A percentile compares a stretch with the other conserved stretches of the same genome.
These are phyloP conservation scores for Pteropus alecto DNA, from an alignment of 2,113 vertebrate species.

Conservation along the genomic window DNA sequence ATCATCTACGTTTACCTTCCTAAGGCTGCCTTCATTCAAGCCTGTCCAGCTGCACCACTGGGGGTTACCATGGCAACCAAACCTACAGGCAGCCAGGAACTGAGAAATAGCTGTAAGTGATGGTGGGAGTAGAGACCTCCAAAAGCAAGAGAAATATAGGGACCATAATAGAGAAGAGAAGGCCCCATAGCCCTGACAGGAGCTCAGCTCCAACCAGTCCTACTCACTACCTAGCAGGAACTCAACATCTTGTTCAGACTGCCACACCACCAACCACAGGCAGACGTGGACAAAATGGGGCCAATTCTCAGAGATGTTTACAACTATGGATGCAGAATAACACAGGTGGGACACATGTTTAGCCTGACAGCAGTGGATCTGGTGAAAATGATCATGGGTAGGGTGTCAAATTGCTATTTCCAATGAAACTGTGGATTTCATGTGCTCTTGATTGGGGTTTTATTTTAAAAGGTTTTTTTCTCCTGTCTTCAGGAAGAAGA, in stretches of 20 bases:
- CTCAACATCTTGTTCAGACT: neutral
- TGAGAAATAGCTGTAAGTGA: slow-evolving; percentile 4
- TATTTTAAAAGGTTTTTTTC: neutral
- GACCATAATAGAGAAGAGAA: neutral
- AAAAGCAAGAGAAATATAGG: neutral
- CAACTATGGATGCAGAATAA: neutral
- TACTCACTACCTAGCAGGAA: neutral
- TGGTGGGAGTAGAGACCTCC: neutral
- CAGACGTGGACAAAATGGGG: neutral
- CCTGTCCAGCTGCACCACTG: neutral
- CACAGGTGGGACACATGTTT: neutral
- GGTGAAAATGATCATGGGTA: neutral
- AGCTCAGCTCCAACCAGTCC: neutral
- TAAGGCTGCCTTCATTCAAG: neutral
- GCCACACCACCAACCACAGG: neutral
- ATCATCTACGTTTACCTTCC: neutral
- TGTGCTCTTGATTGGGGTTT: neutral
- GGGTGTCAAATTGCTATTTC: neutral
- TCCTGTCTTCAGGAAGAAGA: neutral
- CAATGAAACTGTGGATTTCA: neutral
- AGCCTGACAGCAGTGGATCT: neutral
- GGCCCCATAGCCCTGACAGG: neutral
- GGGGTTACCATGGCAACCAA: slow-evolving; percentile 41
- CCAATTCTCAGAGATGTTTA: neutral
- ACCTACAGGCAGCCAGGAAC: neutral